Conservation (phyloP, 1,140 invertebrate genomes). For the Maconellicoccus hirsutus region DNA sequence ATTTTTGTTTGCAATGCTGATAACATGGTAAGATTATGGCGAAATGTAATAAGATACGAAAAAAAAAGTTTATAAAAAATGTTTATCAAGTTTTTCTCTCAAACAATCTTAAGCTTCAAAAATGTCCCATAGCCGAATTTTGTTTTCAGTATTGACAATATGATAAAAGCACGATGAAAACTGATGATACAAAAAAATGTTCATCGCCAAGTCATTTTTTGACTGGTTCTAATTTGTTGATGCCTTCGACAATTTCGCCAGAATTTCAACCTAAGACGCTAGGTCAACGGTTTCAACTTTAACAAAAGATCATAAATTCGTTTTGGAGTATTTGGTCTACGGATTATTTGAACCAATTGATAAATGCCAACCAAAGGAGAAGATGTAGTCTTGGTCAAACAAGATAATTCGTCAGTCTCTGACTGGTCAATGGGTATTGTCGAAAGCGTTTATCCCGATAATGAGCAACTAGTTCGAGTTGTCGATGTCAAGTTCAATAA, state of each 20-base stretch:
- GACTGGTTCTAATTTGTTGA: slow-evolving; percentile 25
- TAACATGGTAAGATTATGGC: too few species aligned
- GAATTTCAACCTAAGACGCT: slow-evolving; percentile 25
- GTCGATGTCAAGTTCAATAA: not conserved
- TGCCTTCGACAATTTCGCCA: slow-evolving; percentile 23
- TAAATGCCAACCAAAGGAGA: slow-evolving; percentile 31
- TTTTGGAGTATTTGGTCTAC: slow-evolving; percentile 31
- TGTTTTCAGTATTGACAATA: too few species aligned
- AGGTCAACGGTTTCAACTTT: slow-evolving; percentile 26
- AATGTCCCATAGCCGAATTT: too few species aligned
- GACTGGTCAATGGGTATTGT: slow-evolving; percentile 31
- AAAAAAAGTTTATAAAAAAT: too few species aligned
- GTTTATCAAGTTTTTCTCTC: too few species aligned
- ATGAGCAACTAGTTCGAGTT: slow-evolving; percentile 29
- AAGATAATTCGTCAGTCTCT: slow-evolving; percentile 23
- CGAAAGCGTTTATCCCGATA: slow-evolving; percentile 27
- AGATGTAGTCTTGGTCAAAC: slow-evolving; percentile 28
- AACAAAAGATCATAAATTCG: slow-evolving; percentile 27
- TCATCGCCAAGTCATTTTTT: slow-evolving; percentile 33
- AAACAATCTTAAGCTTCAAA: too few species aligned
- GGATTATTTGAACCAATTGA: slow-evolving; percentile 31
- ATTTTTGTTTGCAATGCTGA: too few species aligned
- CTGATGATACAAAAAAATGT: too few species aligned
- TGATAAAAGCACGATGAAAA: too few species aligned
- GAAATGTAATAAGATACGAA: too few species aligned